Evolutionary conservation across 2,113 vertebrate species (phyloP).

Genomic region (Galemys pyrenaicus): DNA sequence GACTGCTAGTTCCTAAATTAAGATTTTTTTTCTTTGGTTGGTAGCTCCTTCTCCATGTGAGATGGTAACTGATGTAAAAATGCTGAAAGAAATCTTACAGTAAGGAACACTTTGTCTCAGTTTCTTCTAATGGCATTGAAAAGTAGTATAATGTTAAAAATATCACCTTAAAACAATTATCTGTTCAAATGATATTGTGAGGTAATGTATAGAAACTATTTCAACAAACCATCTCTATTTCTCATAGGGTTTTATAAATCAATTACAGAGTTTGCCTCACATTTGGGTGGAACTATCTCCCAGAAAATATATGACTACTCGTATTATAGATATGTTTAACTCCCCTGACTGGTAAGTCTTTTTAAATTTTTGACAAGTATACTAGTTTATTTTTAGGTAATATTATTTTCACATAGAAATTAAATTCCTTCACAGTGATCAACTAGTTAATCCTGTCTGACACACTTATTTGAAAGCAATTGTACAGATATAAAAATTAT

Average conservation of each 20-base stretch:
- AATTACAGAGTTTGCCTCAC: accelerated
- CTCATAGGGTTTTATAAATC: slow-evolving; percentile 58
- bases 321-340: neutral
- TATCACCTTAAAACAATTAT: neutral
- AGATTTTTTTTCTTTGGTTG: neutral
- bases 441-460: too few relatives aligned
- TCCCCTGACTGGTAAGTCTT: slow-evolving; percentile 20
- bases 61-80: neutral
- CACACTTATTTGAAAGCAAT: too few relatives aligned
- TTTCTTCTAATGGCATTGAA: slow-evolving; percentile 5
- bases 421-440: too few relatives aligned
- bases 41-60: neutral
- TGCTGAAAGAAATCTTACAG: neutral
- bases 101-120: neutral
- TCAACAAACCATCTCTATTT: neutral
- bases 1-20: neutral
- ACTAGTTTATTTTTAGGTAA: too few relatives aligned
- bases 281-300: slow-evolving; percentile 58
- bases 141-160: neutral
- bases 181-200: neutral
- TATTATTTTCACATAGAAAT: too few relatives aligned
- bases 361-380: too few relatives aligned
- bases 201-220: neutral
- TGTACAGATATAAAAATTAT: too few relatives aligned
- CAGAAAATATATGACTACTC: accelerated